Base-by-base conservation (phyloP, 64 coral and sea anemone genomes). In the Stichodactyla mertensii region DNA sequence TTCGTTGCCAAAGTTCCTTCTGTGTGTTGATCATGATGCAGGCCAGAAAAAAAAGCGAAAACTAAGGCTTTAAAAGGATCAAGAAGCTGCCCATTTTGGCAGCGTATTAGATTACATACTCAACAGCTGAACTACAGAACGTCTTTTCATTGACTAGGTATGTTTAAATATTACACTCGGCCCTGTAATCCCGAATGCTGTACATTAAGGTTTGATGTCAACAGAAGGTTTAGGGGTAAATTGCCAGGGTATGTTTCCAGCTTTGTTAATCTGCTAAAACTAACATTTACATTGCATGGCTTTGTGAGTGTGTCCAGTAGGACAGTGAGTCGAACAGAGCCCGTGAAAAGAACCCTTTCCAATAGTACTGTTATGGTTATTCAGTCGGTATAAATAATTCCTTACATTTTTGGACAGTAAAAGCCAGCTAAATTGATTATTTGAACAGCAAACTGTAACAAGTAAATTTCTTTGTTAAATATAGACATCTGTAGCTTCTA, bases 361-460 rank as follows among this genome's bases (percentile, higher is more conserved):
- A 20, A 31, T 2, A 27, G 6, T 74, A 13, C 69, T 74, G 69
- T 74, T 74, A 1, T 27, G 24, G 4, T 23, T 74, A 10, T 74
- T 74, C 10, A 74, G 0, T 10, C 0, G 27, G 10, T 74, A 11
- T 27, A 74, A 74, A 74, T 10, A 23, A 74, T 11, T 74, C 24
- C 27, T 70, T 22, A 70, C 66, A 10, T 11, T 74, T 31, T 10
- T 74, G 69, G 69, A 74, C 69, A 74, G 22, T 13, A 9, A 31
- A 74, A n/a, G 27, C 69, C 24, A 36, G 26, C 69, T 74, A 74
- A 13, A 28, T 74, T 74, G 12, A 74, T 74, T 74, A 74, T 74
- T 74, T 74, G 69, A 31, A 74, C 23, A 74, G 69, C 27, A 74
- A 74, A 74, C 10, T 74, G 69, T 74, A 74, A 74, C 69, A 26